Percentiles rank a stretch among this genome's conserved stretches.
Conservation (phyloP, 1,140 invertebrate genomes). For the Ceratosolen solmsi region DNA sequence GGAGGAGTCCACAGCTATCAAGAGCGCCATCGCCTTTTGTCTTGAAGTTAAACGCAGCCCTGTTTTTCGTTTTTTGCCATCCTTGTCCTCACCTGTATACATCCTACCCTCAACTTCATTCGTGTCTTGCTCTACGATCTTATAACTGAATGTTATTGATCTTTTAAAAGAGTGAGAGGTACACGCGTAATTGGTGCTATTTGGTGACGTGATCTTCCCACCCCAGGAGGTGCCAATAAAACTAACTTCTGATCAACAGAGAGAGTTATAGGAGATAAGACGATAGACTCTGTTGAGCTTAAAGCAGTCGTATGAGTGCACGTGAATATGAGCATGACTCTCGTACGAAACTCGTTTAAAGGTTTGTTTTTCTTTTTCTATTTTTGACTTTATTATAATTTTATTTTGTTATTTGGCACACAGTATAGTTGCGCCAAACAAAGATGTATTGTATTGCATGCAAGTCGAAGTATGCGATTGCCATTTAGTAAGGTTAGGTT, state of each 20-base stretch:
- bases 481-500: not conserved
- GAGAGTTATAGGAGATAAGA: not conserved
- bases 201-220: not conserved
- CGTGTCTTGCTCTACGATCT: too few species aligned
- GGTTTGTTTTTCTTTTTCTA: constrained; percentile 57
- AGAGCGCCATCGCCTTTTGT: not conserved
- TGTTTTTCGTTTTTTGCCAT: not conserved
- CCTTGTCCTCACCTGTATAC: not conserved
- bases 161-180: not conserved
- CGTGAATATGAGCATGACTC: constrained; percentile 74
- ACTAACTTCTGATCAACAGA: not conserved
- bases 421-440: not conserved
- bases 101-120: too few species aligned
- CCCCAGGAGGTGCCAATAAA: constrained; percentile 44
- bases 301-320: constrained; percentile 53
- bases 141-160: not conserved
- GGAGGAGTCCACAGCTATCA: not conserved
- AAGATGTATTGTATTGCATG: not conserved
- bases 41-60: not conserved
- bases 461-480: not conserved
- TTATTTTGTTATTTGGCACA: not conserved
- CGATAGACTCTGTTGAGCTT: constrained; percentile 26
- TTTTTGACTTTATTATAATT: constrained; percentile 44
- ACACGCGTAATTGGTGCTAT: not conserved
- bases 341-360: constrained; percentile 70